Percentiles rank a stretch among this genome's conserved stretches.
Conservation (phyloP, 2,113 vertebrate species). For the Labeo catla region DNA sequence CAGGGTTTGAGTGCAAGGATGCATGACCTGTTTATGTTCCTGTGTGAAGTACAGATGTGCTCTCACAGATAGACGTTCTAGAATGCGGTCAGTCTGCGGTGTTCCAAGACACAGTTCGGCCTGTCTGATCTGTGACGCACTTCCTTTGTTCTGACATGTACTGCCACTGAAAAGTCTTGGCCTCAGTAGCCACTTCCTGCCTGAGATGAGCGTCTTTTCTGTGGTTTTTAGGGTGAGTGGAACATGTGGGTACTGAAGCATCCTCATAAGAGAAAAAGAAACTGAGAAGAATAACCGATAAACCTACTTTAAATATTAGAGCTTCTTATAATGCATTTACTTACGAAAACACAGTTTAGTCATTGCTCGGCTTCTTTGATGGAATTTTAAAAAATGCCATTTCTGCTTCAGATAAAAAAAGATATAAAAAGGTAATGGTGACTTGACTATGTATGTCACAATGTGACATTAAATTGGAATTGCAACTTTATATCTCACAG, state of each 20-base stretch:
- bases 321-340: background rate
- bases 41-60: slow-evolving; percentile 51
- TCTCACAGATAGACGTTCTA: slow-evolving; percentile 45
- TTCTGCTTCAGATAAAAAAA: background rate
- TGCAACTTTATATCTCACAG: background rate
- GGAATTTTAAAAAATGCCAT: background rate
- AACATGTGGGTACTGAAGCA: slow-evolving; percentile 68
- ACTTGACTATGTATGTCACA: background rate
- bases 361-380: background rate
- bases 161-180: slow-evolving; percentile 69
- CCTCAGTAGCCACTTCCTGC: slow-evolving; percentile 76
- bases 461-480: background rate
- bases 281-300: slow-evolving; percentile 33
- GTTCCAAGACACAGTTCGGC: slow-evolving; percentile 68
- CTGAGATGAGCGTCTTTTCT: slow-evolving; percentile 61
- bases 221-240: slow-evolving; percentile 71
- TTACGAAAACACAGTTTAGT: background rate
- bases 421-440: background rate
- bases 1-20: slow-evolving; percentile 40
- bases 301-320: background rate
- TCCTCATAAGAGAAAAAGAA: slow-evolving; percentile 52
- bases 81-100: slow-evolving; percentile 70
- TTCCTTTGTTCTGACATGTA: slow-evolving; percentile 68
- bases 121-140: slow-evolving; percentile 72
- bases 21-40: slow-evolving; percentile 55